These are phyloP conservation scores for Semibalanus balanoides DNA, from an alignment of 1,140 invertebrate species.

Conservation along the genomic window DNA sequence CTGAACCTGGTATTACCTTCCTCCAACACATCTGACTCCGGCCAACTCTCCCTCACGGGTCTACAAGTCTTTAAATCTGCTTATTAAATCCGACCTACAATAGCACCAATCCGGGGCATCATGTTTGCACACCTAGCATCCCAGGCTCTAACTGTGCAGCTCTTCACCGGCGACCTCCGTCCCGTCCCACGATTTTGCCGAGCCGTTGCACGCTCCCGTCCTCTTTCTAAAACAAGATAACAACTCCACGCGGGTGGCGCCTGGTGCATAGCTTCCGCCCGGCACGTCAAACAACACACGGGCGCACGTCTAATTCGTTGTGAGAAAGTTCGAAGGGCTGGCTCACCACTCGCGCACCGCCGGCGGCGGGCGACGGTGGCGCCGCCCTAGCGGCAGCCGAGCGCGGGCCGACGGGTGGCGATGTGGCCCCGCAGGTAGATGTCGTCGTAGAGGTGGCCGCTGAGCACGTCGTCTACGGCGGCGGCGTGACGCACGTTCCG, in stretches of 20 bases:
- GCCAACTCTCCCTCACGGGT: no score
- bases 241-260: background rate
- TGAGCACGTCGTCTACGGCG: conserved; percentile 34
- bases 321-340: background rate
- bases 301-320: background rate
- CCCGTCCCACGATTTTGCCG: no score
- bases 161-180: no score
- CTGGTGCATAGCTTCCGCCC: background rate
- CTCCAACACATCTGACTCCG: no score
- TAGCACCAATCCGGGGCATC: no score
- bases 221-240: background rate
- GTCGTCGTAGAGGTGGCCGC: conserved; percentile 40
- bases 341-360: no score
- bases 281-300: background rate
- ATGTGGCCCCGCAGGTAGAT: conserved; percentile 39
- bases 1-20: no score
- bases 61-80: no score
- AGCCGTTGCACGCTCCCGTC: no score
- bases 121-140: no score
- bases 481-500: conserved; percentile 37
- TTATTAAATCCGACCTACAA: no score
- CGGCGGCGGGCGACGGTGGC: background rate
- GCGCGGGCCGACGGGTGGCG: conserved; percentile 20
- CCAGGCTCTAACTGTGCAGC: no score
- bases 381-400: background rate